Conservation (phyloP, 2,888 invertebrate species). For the Hypomecis punctinalis region DNA sequence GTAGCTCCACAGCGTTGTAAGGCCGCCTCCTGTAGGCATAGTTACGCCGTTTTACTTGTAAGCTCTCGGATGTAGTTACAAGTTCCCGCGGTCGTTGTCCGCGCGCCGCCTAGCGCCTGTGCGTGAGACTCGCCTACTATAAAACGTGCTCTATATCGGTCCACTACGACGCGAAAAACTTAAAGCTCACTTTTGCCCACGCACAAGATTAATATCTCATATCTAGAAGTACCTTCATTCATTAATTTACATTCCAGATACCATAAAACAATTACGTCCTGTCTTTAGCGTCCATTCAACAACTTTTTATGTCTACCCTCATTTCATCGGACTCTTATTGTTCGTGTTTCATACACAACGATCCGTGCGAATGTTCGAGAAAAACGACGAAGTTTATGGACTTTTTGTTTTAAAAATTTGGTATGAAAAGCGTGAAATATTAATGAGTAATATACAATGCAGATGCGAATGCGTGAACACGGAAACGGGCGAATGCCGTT, state of each 20-base stretch:
- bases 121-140: constrained; percentile 71
- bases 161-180: constrained; percentile 71
- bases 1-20: constrained; percentile 56
- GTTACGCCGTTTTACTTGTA: constrained; percentile 65
- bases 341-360: constrained; percentile 1
- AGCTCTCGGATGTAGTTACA: constrained; percentile 79
- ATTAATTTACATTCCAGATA: constrained; percentile 23
- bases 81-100: constrained; percentile 84
- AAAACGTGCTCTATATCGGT: constrained; percentile 58
- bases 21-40: constrained; percentile 44
- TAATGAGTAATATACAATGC: constrained; percentile 58
- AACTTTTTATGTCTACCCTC: constrained; percentile 16
- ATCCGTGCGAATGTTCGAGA: constrained; percentile 9
- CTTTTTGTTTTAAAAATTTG: constrained; percentile 19
- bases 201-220: constrained; percentile 3
- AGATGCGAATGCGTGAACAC: constrained; percentile 70
- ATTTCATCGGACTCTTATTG: constrained; percentile 3
- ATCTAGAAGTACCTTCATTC: constrained; percentile 15
- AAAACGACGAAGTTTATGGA: constrained; percentile 5
- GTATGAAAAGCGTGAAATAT: constrained; percentile 41
- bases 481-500: constrained; percentile 79
- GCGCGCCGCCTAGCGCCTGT: constrained; percentile 50
- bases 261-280: constrained; percentile 16
- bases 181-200: constrained; percentile 14
- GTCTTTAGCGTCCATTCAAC: constrained; percentile 10